Evolutionary conservation across 2,888 invertebrate genomes (phyloP).

Genomic region (Dolichopus griseipennis): DNA sequence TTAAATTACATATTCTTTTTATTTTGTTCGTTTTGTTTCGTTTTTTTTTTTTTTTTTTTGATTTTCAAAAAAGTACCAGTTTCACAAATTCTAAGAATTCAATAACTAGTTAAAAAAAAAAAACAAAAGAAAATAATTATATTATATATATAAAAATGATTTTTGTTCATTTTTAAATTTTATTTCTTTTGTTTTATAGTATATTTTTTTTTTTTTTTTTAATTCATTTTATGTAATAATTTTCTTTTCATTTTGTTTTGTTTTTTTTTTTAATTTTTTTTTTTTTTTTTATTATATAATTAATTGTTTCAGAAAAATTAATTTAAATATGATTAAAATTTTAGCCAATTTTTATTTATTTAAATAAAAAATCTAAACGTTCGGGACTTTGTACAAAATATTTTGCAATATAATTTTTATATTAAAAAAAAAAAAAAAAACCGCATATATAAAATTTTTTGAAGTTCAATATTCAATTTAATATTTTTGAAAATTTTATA

Average conservation of each 20-base stretch:
- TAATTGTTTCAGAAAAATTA: background rate
- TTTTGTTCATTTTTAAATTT: conserved; percentile 6
- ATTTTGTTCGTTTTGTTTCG: too few relatives aligned
- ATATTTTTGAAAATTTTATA: too few relatives aligned
- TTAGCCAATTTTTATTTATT: background rate
- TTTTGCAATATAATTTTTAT: background rate
- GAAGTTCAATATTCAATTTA: too few relatives aligned
- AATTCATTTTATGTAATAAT: too few relatives aligned
- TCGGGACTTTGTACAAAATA: background rate
- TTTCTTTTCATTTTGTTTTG: too few relatives aligned
- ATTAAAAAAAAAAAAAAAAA: too few relatives aligned
- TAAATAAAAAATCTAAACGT: background rate
- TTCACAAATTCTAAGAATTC: conserved; percentile 3
- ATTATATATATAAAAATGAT: background rate
- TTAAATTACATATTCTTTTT: background rate
- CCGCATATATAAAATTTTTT: too few relatives aligned
- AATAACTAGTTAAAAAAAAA: background rate
- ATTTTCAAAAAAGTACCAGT: background rate
- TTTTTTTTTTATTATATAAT: background rate
- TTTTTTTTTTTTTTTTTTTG: background rate
- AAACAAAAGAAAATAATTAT: background rate
- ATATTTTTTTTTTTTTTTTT: background rate
- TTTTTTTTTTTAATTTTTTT: background rate
- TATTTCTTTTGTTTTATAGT: background rate
- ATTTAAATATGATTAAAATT: background rate